phyloP scores from a whole-genome alignment of 2,113 vertebrate species.

The cattle (Bos taurus) region ARS-UCD2.0 NC_037333.1:12958001-12958500 shows the following conservation, averaged over 20 bases:
- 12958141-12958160: neutral
- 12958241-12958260: neutral
- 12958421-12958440: neutral
- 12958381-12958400: neutral
- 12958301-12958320: rapidly evolving
- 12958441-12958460: neutral
- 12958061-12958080: neutral
- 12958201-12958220: neutral
- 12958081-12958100: neutral
- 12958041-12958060: neutral
- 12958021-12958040: neutral
- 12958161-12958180: neutral
- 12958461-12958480: neutral
- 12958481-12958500: neutral
- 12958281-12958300: neutral
- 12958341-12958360: neutral
- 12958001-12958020: neutral
- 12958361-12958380: neutral
- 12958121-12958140: neutral
- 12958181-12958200: neutral
- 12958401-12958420: neutral
- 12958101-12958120: neutral
- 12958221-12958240: neutral
- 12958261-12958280: neutral
- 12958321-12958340: neutral